Conservation (phyloP, 2,113 vertebrate genomes). For the Heterochromis multidens region DNA sequence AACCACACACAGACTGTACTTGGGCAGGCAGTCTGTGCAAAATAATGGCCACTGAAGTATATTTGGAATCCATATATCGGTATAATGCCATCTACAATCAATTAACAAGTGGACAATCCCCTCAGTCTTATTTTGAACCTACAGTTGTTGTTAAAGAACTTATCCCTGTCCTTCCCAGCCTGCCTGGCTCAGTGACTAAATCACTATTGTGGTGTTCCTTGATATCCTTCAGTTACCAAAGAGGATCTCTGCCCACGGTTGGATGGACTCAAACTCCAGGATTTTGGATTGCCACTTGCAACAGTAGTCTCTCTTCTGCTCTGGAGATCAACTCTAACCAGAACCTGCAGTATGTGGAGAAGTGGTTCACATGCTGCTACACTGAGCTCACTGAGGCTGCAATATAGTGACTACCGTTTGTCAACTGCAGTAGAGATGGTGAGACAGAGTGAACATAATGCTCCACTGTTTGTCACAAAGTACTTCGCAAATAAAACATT, state of each 20-base stretch:
- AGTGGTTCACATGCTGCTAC: neutral
- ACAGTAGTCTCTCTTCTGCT: no score
- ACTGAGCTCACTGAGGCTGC: neutral
- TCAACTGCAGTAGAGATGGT: neutral
- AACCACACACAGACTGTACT: neutral
- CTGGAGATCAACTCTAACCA: neutral
- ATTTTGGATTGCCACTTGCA: no score
- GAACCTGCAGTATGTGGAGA: neutral
- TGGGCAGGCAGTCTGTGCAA: neutral
- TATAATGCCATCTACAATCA: neutral
- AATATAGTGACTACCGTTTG: neutral
- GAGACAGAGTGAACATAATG: neutral
- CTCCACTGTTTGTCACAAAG: neutral
- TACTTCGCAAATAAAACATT: neutral
- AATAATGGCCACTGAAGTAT: neutral
- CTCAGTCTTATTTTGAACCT: neutral
- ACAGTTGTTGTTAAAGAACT: neutral
- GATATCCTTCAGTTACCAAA: neutral
- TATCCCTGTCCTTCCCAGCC: no score
- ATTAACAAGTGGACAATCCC: neutral
- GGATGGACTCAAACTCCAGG: neutral
- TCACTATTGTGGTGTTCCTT: accelerated
- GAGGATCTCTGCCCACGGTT: neutral
- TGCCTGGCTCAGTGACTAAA: neutral
- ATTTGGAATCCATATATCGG: neutral